Base-by-base conservation (phyloP, 2,113 vertebrate genomes). In the Dipodomys stephensi region DNA sequence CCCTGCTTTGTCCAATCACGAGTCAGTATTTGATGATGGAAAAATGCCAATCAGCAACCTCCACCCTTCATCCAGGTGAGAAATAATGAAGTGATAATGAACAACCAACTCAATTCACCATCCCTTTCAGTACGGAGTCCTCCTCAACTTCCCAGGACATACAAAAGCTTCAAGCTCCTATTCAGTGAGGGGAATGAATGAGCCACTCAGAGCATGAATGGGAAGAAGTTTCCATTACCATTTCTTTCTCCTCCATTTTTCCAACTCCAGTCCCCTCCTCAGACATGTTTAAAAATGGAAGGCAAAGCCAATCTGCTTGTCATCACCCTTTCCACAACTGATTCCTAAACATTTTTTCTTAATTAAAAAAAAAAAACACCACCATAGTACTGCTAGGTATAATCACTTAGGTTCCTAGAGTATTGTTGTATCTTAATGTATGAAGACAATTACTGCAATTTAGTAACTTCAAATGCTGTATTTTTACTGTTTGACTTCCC, bases 231-330 rank as follows among this genome's bases (percentile, higher is more conserved):
- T 90, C 83, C 83, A 57, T 60, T 8, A 65, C 39, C 27, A 35
- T 28, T 83, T 94, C 83, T 39, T 90, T 80, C 68, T 67, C 80
- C 87, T 84, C 87, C 39, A 32, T 71, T 57, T 88, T 60, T 92
- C 64, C 53, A 71, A 83, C 44, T 69, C 32, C 39, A 82, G 20
- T 22, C 9, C 25, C 35, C 28, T 84, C 30, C n/a, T 64, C 49
- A 60, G 44, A 84, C 19, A 3, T 2, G 9, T 62, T 53, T 79
- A 30, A 19, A 80, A 84, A 86, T 6, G 8, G 28, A 94, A 62
- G 87, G 23, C 32, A 84, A 82, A 85, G 7, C 27, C 67, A 92
- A 65, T n/a, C 23, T 49, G 72, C 57, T 27, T 20, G 1, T 90
- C n/a, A 28, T 5, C 7, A 57, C 10, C n/a, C 71, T 16, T 27